Conservation (phyloP, 35 echinoderm and acorn worm species). For the Eucidaris tribuloides region DNA sequence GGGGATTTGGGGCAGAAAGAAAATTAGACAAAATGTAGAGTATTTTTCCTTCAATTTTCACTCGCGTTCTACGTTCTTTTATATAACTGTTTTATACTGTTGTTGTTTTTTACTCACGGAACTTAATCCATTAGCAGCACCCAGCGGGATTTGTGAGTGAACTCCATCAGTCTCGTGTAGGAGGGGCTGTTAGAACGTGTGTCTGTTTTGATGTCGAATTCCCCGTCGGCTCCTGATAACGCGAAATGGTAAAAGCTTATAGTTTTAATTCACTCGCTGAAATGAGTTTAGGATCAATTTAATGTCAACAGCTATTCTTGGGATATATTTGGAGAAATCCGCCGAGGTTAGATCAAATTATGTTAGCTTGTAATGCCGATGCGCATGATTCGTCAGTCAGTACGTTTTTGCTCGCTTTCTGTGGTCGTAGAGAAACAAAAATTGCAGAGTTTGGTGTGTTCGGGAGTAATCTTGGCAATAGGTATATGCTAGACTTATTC, state of each 20-base stretch:
- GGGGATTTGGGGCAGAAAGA: not conserved
- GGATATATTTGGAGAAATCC: constrained; percentile 28
- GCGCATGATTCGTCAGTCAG: no score
- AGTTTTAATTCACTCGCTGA: constrained; percentile 40
- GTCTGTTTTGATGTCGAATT: not conserved
- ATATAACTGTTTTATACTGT: constrained; percentile 9
- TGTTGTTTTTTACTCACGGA: constrained; percentile 7
- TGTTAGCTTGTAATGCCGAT: constrained; percentile 1
- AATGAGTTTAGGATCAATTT: constrained; percentile 40
- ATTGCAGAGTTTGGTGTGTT: no score
- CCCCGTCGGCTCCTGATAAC: not conserved
- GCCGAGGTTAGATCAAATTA: constrained; percentile 20
- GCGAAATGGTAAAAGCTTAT: constrained; percentile 33
- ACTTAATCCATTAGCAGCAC: constrained; percentile 29
- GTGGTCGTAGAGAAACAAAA: no score
- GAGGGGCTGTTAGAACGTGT: constrained; percentile 16
- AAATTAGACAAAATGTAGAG: constrained; percentile 8
- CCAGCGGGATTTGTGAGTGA: not conserved
- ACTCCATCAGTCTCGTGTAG: no score
- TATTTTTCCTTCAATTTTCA: constrained; percentile 13
- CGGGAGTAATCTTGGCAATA: no score
- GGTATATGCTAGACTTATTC: no score
- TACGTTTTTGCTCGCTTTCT: no score
- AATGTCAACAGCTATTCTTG: constrained; percentile 21
- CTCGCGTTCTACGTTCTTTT: constrained; percentile 16